Evolutionary conservation across 2,888 invertebrate genomes (phyloP), one percentile per base, ranked within the genome.

Genomic region (Drosophila meridiana): DNA sequence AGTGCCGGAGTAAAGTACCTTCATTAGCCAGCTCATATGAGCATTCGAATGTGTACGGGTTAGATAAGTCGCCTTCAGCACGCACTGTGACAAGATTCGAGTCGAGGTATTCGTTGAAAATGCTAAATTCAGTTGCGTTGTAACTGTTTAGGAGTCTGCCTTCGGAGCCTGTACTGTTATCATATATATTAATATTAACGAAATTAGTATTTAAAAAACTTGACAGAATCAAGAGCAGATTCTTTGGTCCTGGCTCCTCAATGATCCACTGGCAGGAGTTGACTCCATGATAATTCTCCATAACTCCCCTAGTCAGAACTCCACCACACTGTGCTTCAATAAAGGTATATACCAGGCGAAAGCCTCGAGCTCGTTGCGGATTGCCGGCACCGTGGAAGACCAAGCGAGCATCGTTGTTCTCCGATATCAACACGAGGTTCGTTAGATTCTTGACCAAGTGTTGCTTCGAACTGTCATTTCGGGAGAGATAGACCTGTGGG

Each of bases 391-490:
- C 86, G 57, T 93, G 93, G 89, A 98, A 97, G 69, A 94, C 94
- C 36, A 98, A 83, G 90, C 95, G 95, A 92, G 98, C 93, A 78
- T 94, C 94, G 92, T 98, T 98, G 70, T 94, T 94, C 0, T 95
- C 94, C 0, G 98, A 97, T 14, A 95, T 93, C 43, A 96, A 94
- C 9, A 93, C 92, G 0, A 94, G 94, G 0, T 95, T 95, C 0
- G 75, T 62, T 3, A 69, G 28, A 8, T 82, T 86, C 57, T 91
- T 91, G 5, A 76, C 75, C 52, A 83, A 84, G 1, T 87, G 91
- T 0, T 75, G 78, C 26, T 76, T 82, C 3, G 67, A 45, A 34
- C 56, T 74, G 13, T 40, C 71, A 9, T 79, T 69, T 0, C 68
- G 70, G 0, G 80, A 73, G 2, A 92, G 52, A 50, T 76, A 84